These are phyloP conservation scores for Bemisia tabaci DNA, from an alignment of 1,140 invertebrate genomes.

Conservation along the genomic window DNA sequence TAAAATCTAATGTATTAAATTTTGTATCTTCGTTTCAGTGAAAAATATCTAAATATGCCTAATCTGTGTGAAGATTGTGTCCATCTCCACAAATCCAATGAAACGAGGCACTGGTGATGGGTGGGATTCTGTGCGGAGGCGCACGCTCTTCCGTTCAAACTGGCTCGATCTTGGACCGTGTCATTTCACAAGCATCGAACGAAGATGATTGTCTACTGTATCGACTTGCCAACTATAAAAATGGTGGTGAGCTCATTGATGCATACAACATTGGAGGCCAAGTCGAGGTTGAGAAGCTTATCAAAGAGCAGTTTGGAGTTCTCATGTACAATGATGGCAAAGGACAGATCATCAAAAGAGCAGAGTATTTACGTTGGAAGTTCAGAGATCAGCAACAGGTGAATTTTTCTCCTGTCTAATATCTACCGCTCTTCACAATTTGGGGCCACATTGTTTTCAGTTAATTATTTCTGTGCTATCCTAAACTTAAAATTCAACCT, in stretches of 20 bases:
- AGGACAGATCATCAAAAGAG: conserved; percentile 70
- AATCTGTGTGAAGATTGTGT: too few species aligned
- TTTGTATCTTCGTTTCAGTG: too few species aligned
- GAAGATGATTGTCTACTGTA: conserved; percentile 76
- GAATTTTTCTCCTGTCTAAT: conserved; percentile 11
- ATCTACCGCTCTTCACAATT: too few species aligned
- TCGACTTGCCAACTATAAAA: conserved; percentile 76
- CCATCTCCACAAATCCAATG: not conserved
- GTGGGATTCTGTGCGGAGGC: conserved; percentile 12
- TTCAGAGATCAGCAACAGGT: conserved; percentile 72
- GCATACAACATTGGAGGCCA: conserved; percentile 71
- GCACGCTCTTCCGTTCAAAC: conserved; percentile 30
- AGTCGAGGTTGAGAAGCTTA: conserved; percentile 67
- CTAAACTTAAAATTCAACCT: too few species aligned
- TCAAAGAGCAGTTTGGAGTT: conserved; percentile 72
- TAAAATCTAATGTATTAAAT: too few species aligned
- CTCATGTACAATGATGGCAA: conserved; percentile 83
- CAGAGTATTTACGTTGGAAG: conserved; percentile 87
- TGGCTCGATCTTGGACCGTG: conserved; percentile 67
- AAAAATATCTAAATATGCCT: too few species aligned
- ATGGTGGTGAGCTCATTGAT: conserved; percentile 70
- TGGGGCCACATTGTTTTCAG: too few species aligned
- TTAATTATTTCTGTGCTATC: too few species aligned
- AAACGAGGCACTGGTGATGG: not conserved
- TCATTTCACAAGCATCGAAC: conserved; percentile 69